phyloP scores from a whole-genome alignment of 2,113 vertebrate species.

The Cryptotis parvus region DNA sequence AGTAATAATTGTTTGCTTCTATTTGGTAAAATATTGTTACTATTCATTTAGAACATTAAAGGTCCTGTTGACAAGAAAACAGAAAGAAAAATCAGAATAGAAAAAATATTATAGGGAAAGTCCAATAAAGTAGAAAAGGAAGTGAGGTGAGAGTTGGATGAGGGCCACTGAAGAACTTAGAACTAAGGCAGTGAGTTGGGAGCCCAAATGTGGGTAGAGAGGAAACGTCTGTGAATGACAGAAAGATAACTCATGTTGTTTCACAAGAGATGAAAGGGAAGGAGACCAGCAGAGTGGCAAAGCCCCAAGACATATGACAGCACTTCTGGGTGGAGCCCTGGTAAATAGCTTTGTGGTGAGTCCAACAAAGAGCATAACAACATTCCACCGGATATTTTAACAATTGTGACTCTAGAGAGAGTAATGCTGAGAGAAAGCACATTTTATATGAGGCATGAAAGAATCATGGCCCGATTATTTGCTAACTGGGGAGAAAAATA shows the following conservation, averaged over 20 bases:
- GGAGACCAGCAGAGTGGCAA: neutral
- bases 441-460: neutral
- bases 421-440: neutral
- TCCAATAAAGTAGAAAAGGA: neutral
- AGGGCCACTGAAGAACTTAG: neutral
- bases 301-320: neutral
- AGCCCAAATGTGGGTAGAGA: neutral
- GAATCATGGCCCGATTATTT: neutral
- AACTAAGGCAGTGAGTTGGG: neutral
- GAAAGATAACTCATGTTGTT: neutral
- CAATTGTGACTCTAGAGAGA: neutral
- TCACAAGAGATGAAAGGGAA: neutral
- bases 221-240: neutral
- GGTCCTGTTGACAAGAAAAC: neutral
- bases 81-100: neutral
- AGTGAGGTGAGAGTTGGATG: neutral
- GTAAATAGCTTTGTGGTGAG: neutral
- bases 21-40: neutral
- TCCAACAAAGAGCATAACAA: neutral
- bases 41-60: neutral
- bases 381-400: neutral
- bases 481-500: neutral
- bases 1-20: slow-evolving; percentile 13
- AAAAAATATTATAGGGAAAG: neutral
- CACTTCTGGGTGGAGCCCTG: neutral